phyloP scores from a whole-genome alignment of 2,797 vertebrate species.

The Heterohyrax brucei region DNA sequence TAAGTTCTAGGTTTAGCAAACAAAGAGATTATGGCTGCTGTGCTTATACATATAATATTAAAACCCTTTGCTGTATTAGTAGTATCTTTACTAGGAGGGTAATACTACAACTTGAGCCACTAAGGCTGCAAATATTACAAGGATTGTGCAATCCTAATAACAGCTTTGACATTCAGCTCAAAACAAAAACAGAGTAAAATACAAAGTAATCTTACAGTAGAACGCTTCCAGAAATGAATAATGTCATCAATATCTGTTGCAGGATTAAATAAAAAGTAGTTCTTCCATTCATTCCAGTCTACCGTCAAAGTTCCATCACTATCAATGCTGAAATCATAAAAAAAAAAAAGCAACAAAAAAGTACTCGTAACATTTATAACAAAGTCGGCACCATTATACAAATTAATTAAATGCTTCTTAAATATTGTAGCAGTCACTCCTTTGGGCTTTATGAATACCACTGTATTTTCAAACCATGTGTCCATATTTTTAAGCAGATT shows the following conservation, averaged over 20 bases:
- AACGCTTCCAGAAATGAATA: constrained; percentile 95
- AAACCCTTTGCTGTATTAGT: background rate
- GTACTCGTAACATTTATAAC: constrained; percentile 22
- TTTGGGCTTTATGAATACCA: background rate
- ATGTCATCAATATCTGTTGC: constrained; percentile 94
- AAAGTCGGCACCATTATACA: constrained; percentile 16
- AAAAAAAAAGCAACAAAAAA: background rate
- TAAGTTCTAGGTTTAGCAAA: background rate
- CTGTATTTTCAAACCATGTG: background rate
- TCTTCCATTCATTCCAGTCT: constrained; percentile 97
- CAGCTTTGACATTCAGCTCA: background rate
- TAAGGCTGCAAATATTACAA: background rate
- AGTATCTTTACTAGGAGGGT: background rate
- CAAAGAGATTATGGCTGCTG: background rate
- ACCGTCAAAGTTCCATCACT: constrained; percentile 95
- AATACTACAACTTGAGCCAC: constrained; percentile 25
- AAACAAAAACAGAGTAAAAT: constrained; percentile 57
- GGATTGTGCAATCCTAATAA: background rate
- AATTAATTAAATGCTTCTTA: background rate
- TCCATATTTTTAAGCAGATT: too few relatives aligned
- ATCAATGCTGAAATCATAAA: constrained; percentile 93
- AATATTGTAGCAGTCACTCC: background rate
- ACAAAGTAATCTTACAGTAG: constrained; percentile 91
- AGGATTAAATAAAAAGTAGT: constrained; percentile 96
- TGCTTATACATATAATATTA: background rate